Conservation (phyloP, 2,797 vertebrate genomes). For the Sus cebifrons region DNA sequence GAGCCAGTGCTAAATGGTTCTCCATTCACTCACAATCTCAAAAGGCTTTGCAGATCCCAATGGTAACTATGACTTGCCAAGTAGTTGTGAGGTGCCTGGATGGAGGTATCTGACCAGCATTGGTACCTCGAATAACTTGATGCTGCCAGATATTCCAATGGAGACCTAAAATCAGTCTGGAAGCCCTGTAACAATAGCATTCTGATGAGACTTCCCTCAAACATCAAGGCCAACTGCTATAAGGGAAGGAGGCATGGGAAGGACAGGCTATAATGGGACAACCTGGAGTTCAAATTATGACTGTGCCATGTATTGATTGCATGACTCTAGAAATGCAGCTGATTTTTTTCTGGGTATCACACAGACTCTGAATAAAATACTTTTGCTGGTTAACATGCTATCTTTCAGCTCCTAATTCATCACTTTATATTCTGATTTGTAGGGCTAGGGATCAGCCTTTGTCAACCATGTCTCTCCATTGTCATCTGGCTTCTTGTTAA, state of each 20-base stretch:
- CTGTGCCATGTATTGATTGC: not conserved
- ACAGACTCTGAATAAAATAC: constrained; percentile 7
- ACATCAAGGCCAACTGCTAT: not conserved
- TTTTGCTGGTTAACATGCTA: not conserved
- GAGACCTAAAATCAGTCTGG: not conserved
- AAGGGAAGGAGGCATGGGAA: not conserved
- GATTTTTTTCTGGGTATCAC: constrained; percentile 33
- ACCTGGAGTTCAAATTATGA: not conserved
- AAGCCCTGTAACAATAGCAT: not conserved
- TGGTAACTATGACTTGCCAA: not conserved
- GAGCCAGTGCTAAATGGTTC: not conserved
- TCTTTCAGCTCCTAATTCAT: constrained; percentile 9
- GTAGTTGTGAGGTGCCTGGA: not conserved
- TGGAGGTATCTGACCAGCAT: not conserved
- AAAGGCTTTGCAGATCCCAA: not conserved
- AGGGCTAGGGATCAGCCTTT: not conserved
- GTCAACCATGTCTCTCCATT: not conserved
- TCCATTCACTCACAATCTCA: not conserved
- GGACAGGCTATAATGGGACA: not conserved
- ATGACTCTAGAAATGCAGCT: not conserved
- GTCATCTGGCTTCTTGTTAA: constrained; percentile 36
- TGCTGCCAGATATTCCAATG: not conserved
- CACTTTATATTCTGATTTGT: not conserved
- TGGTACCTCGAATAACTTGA: not conserved
- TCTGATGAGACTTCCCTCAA: not conserved